Base-by-base conservation (phyloP, 2,113 vertebrate genomes). In the Conger conger region DNA sequence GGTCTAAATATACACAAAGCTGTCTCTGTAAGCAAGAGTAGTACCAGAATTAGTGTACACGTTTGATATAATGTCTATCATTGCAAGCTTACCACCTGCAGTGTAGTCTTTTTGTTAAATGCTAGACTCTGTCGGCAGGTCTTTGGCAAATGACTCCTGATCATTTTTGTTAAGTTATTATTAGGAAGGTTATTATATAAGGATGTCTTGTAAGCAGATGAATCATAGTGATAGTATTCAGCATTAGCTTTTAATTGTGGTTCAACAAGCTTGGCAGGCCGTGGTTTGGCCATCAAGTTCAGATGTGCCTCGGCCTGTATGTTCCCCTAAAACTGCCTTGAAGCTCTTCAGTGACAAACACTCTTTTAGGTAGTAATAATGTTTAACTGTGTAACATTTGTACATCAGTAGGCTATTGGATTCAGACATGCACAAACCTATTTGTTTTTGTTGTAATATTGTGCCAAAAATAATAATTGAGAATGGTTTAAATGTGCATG, bases 11-110 rank as follows among this genome's bases (percentile, higher is more conserved):
- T 86, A 82, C 54, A 54, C 50, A 45, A 76, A 81, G 57, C 42
- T 50, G 35, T 81, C 42, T 42, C 33, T 13, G n/a, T 45, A 83
- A 76, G 37, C 68, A 33, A 57, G 83, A 76, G 45, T 68, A 80
- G 63, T 80, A 77, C 57, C 53, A 85, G 78, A 68, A 36, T 84
- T 42, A 68, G 54, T 85, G 83, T 78, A 54, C 60, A 27, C 57
- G 27, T 23, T 27, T 63, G 57, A 23, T 27, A 4, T 5, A 7
- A 27, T 63, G 57, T 27, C 57, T 23, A 40, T 79, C 36, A 38
- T 20, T 79, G n/a, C n/a, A 33, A 73, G n/a, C 27, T 73, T 73
- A 73, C 30, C 77, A 79, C 77, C 15, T 79, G 36, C 77, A 50
- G 45, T 15, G 9, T 36, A 36, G 11, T 33, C 1, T 35, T 63